Evolutionary conservation across 30 jellyfish, hydroid and myxozoan genomes (phyloP).

Genomic region (Phacellophora camtschatica): DNA sequence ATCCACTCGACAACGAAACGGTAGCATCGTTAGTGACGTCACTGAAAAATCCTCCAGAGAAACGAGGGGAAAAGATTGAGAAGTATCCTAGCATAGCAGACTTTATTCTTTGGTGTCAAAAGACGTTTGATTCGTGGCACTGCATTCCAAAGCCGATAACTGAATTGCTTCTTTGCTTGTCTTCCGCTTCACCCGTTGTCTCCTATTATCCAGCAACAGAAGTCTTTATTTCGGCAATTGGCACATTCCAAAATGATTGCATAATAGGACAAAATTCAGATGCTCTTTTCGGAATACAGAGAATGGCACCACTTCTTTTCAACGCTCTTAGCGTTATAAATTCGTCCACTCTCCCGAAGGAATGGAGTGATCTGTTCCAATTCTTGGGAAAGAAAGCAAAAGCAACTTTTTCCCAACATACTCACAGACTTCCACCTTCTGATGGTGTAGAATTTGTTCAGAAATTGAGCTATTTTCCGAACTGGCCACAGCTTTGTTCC

Average conservation of each 20-base stretch:
- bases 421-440: constrained; percentile 13
- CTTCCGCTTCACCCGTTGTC: not conserved
- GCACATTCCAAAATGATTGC: too few species aligned
- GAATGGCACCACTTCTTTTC: not conserved
- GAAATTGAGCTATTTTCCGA: not conserved
- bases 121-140: not conserved
- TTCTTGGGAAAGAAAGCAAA: not conserved
- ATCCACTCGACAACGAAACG: not conserved
- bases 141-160: not conserved
- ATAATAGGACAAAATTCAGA: constrained; percentile 15
- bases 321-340: not conserved
- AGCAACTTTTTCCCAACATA: not conserved
- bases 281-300: not conserved
- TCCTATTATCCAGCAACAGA: not conserved
- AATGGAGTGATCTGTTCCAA: constrained; percentile 10
- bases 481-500: constrained; percentile 22
- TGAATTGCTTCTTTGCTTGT: not conserved
- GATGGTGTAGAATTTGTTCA: not conserved
- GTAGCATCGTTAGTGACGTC: not conserved
- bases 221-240: not conserved
- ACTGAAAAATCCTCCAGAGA: too few species aligned
- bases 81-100: not conserved
- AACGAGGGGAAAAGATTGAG: too few species aligned
- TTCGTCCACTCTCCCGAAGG: not conserved
- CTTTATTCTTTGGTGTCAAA: not conserved